Evolutionary conservation across 1,140 invertebrate species (phyloP), one percentile per base, ranked within the genome.

Genomic region (Drosophila yakuba): DNA sequence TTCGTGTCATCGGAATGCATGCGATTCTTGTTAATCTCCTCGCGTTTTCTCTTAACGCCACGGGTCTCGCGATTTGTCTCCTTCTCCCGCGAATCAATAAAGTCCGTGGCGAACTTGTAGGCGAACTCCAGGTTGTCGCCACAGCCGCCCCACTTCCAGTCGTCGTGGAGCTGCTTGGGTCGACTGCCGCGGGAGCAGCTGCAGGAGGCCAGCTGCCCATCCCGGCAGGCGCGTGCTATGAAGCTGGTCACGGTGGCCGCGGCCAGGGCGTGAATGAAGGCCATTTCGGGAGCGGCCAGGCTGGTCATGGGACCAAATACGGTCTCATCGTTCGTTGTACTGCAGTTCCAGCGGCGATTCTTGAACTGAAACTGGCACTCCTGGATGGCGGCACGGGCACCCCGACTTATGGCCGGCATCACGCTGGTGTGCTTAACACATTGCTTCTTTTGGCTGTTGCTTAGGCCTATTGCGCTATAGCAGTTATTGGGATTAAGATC

Each of bases 261-360:
- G 7, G 48, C 48, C n/a, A 51, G n/a, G 4, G 48, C 48, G 4
- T 51, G 25, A 10, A 51, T 51, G 10, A 51, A 51, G 28, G 48
- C 48, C 48, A 51, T 51, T 11, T 51, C 48, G n/a, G 48, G 48
- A 3, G 48, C 48, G 8, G 48, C 48, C 28, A 51, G 28, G 28
- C 48, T 51, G 12, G 48, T 51, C 48, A 51, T 51, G 1, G 48
- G 48, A 10, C 48, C 48, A 17, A 51, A 51, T 2, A 51, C 48
- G 0, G 48, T 51, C 4, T 35, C 48, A 4, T 51, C 48, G 28
- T 51, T 51, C 8, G 48, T 51, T n/a, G 48, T 51, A 8, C 48
- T 51, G 28, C 48, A 51, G 28, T 51, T 51, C 48, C 48, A 51
- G 48, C 48, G 48, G 25, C 48, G 48, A 15, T 51, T 32, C 48